Evolutionary conservation across 2,113 vertebrate species (phyloP).

Genomic region (Argyrosomus japonicus): DNA sequence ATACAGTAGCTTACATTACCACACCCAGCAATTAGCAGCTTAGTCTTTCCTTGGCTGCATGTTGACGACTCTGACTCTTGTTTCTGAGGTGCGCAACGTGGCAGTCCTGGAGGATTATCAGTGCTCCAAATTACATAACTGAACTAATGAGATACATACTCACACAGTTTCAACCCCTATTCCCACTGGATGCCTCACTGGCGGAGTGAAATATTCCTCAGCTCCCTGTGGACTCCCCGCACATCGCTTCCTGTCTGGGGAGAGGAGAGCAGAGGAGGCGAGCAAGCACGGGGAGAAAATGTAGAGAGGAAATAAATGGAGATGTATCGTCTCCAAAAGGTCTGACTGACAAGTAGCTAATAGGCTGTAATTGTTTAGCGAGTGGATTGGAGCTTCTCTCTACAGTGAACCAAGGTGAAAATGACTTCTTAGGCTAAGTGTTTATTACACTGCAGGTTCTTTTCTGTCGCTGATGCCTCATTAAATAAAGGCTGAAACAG

Average conservation of each 20-base stretch:
- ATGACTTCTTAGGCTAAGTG: conserved; percentile 67
- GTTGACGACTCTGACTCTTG: conserved; percentile 81
- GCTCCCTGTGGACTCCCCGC: conserved; percentile 77
- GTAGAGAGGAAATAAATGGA: conserved; percentile 77
- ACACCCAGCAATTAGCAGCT: conserved; percentile 80
- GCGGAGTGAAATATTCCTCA: conserved; percentile 81
- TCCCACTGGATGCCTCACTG: conserved; percentile 81
- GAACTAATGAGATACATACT: conserved; percentile 86
- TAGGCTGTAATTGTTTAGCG: conserved; percentile 77
- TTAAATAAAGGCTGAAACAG: conserved; percentile 68
- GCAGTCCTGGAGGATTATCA: conserved; percentile 85
- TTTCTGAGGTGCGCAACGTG: conserved; percentile 81
- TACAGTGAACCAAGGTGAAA: conserved; percentile 64
- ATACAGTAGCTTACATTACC: conserved; percentile 57
- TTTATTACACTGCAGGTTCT: conserved; percentile 61
- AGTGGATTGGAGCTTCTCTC: conserved; percentile 68
- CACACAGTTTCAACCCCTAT: conserved; percentile 79
- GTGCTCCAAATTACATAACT: conserved; percentile 86
- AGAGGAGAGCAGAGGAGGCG: conserved; percentile 65
- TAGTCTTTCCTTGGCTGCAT: conserved; percentile 75
- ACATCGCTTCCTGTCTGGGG: conserved; percentile 77
- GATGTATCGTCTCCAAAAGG: conserved; percentile 77
- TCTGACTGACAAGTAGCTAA: conserved; percentile 82
- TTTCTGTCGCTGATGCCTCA: conserved; percentile 62
- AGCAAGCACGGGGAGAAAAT: conserved; percentile 55